These are phyloP conservation scores for Musca vetustissima DNA, from an alignment of 1,140 invertebrate genomes.

Conservation along the genomic window DNA sequence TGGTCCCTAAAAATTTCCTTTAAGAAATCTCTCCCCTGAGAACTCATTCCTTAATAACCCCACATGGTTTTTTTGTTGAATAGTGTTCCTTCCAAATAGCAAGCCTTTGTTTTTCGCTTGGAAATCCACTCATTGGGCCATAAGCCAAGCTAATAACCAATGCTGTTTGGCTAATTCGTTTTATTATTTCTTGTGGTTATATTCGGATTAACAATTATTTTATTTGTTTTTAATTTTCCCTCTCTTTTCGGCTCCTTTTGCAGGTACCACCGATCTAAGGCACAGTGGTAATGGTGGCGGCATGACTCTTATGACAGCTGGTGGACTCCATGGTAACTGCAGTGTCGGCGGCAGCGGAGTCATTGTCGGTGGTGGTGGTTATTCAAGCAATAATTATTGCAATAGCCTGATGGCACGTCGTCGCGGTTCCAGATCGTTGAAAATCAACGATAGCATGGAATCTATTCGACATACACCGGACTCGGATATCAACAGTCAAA, in stretches of 20 bases:
- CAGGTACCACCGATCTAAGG: slow-evolving; percentile 50
- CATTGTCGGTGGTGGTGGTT: slow-evolving; percentile 26
- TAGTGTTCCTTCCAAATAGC: too few relatives aligned
- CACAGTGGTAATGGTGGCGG: slow-evolving; percentile 37
- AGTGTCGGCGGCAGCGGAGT: slow-evolving; percentile 3
- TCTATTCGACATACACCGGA: slow-evolving; percentile 35
- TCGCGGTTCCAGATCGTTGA: slow-evolving; percentile 34
- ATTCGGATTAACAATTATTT: too few relatives aligned
- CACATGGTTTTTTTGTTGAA: too few relatives aligned
- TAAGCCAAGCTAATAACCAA: too few relatives aligned
- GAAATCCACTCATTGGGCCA: too few relatives aligned
- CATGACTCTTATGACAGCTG: background rate
- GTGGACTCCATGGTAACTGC: background rate
- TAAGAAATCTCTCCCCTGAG: too few relatives aligned
- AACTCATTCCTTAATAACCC: too few relatives aligned
- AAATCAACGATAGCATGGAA: slow-evolving; percentile 38
- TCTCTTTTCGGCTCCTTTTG: slow-evolving; percentile 3
- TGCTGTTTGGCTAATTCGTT: too few relatives aligned
- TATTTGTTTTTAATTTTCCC: background rate
- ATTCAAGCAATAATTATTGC: slow-evolving; percentile 33
- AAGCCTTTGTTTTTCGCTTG: too few relatives aligned
- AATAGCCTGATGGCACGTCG: slow-evolving; percentile 34
- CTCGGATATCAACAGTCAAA: slow-evolving; percentile 33
- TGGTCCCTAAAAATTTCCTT: too few relatives aligned
- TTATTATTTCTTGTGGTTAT: too few relatives aligned